Conservation (phyloP, 2,888 invertebrate species). For the Pseudanteris insignis region DNA sequence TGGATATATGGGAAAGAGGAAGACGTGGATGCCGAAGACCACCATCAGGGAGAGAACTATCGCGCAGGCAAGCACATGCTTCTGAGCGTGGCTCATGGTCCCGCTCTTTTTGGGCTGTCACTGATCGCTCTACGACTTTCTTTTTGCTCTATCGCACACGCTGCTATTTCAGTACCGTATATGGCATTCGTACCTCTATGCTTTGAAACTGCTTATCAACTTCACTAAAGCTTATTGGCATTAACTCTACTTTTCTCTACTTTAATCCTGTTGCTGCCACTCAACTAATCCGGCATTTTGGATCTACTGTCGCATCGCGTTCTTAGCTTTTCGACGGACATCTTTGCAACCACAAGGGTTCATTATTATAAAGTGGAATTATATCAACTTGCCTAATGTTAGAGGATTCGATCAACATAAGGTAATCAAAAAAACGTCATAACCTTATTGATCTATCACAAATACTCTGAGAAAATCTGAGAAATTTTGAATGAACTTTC, state of each 20-base stretch:
- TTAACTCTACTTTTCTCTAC: conserved; percentile 45
- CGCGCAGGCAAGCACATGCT: conserved; percentile 71
- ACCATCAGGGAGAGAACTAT: conserved; percentile 71
- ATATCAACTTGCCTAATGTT: too few species aligned
- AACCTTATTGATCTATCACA: too few species aligned
- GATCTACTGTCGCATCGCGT: conserved; percentile 61
- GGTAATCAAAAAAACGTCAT: too few species aligned
- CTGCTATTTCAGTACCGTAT: conserved; percentile 8
- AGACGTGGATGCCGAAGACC: conserved; percentile 71
- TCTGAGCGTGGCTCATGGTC: conserved; percentile 70
- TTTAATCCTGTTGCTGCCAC: conserved; percentile 41
- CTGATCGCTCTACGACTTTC: conserved; percentile 36
- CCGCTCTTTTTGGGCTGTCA: conserved; percentile 33
- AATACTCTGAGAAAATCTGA: too few species aligned
- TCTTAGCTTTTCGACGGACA: conserved; percentile 60
- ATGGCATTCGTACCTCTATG: conserved; percentile 16
- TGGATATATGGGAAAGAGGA: conserved; percentile 71
- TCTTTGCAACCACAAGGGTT: conserved; percentile 53
- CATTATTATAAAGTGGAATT: conserved; percentile 28
- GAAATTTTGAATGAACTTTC: too few species aligned
- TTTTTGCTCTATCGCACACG: conserved; percentile 12
- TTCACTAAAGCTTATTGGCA: conserved; percentile 38
- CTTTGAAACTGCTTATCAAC: conserved; percentile 30
- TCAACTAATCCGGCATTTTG: conserved; percentile 60
- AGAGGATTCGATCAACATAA: too few species aligned